Conservation (phyloP, 2,113 vertebrate species). For the Arothron firmamentum region DNA sequence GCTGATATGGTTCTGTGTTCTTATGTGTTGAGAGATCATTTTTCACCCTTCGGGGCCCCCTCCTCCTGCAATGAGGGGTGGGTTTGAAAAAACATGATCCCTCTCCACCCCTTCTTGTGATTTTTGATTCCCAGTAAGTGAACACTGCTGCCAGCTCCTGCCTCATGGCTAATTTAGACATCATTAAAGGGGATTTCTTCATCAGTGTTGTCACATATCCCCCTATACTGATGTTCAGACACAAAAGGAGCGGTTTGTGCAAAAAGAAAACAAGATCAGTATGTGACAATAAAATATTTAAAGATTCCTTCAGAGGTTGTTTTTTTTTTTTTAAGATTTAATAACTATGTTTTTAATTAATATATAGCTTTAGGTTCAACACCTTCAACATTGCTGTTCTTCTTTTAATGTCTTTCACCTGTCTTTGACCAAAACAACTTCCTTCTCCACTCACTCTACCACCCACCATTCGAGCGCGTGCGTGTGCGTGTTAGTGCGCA, state of each 20-base stretch:
- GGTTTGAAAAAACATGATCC: slow-evolving; percentile 33
- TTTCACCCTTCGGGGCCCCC: slow-evolving; percentile 43
- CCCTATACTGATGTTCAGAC: background rate
- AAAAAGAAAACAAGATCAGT: too few relatives aligned
- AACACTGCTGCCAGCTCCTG: slow-evolving; percentile 21
- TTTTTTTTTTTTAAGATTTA: too few relatives aligned
- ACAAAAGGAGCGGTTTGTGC: too few relatives aligned
- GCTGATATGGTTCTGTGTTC: slow-evolving; percentile 9
- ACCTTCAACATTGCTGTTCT: background rate
- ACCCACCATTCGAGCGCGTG: background rate
- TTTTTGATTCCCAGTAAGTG: slow-evolving; percentile 8
- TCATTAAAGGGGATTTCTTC: slow-evolving; percentile 18
- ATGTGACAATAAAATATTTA: too few relatives aligned
- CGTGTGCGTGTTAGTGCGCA: background rate
- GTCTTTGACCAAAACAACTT: background rate
- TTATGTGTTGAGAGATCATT: slow-evolving; percentile 32
- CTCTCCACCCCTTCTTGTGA: background rate
- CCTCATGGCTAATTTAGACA: slow-evolving; percentile 38
- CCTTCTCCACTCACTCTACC: background rate
- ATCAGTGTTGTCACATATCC: slow-evolving; percentile 13
- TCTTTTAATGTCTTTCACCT: background rate
- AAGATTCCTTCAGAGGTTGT: background rate
- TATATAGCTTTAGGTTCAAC: background rate
- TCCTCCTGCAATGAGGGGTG: background rate
- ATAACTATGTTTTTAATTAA: too few relatives aligned